phyloP scores from a whole-genome alignment of 2,797 vertebrate genomes.

The Ficedula albicollis region DNA sequence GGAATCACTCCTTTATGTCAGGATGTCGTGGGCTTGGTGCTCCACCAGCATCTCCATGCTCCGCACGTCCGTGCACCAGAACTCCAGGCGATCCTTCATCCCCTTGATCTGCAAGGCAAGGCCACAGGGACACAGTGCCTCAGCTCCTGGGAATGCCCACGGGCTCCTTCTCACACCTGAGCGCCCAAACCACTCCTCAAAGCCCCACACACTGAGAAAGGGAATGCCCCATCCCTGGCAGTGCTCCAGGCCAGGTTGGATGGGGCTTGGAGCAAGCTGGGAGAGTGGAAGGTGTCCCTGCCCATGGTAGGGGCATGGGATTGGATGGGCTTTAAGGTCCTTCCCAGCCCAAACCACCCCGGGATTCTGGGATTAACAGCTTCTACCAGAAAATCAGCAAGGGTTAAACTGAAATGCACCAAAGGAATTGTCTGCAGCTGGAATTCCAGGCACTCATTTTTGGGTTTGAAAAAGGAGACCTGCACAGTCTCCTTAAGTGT shows the following conservation, averaged over 20 bases:
- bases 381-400: not conserved
- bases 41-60: constrained; percentile 98
- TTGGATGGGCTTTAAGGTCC: not conserved
- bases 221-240: not conserved
- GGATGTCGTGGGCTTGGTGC: constrained; percentile 95
- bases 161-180: accelerated
- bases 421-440: not conserved
- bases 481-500: not conserved
- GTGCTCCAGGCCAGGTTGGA: accelerated
- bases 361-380: not conserved
- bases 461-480: not conserved
- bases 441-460: not conserved
- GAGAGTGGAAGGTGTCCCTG: not conserved
- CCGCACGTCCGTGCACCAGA: constrained; percentile 94
- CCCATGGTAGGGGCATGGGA: accelerated
- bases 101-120: constrained; percentile 88
- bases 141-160: accelerated
- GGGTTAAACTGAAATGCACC: not conserved
- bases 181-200: not conserved
- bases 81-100: constrained; percentile 96
- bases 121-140: not conserved
- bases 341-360: not conserved
- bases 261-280: not conserved
- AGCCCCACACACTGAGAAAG: not conserved
- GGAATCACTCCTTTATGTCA: constrained; percentile 79